Evolutionary conservation across 1,140 invertebrate species (phyloP).

Genomic region (Dendrolimus punctatus): DNA sequence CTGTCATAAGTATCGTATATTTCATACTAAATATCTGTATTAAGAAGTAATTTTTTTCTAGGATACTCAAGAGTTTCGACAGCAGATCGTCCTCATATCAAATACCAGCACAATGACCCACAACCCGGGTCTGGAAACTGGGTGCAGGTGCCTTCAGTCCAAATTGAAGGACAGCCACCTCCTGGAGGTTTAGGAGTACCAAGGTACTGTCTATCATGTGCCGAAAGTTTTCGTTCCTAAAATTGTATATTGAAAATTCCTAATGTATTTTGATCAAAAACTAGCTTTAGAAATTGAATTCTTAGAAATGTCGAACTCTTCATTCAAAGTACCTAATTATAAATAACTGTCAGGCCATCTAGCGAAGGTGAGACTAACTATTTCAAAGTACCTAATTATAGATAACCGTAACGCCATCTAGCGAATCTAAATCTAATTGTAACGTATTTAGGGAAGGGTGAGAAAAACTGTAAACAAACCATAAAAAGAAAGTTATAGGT

Average conservation of each 20-base stretch:
- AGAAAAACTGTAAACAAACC: too few relatives aligned
- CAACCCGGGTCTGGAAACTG: slow-evolving; percentile 37
- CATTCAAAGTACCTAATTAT: too few relatives aligned
- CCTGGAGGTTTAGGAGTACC: slow-evolving; percentile 49
- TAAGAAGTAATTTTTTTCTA: slow-evolving; percentile 17
- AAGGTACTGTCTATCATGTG: slow-evolving; percentile 28
- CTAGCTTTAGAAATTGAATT: too few relatives aligned
- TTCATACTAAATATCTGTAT: background rate
- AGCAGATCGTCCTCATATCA: slow-evolving; percentile 47
- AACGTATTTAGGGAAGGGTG: too few relatives aligned
- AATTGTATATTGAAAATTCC: background rate
- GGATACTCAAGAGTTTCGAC: slow-evolving; percentile 63
- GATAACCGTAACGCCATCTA: too few relatives aligned
- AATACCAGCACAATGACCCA: slow-evolving; percentile 48
- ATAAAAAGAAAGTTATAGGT: too few relatives aligned
- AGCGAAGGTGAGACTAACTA: too few relatives aligned
- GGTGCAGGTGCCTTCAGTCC: slow-evolving; percentile 33
- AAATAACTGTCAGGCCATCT: too few relatives aligned
- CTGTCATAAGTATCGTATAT: background rate
- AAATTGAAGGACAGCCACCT: slow-evolving; percentile 33
- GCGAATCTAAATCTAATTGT: too few relatives aligned
- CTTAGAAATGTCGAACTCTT: too few relatives aligned
- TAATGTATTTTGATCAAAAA: too few relatives aligned
- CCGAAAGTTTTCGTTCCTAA: background rate
- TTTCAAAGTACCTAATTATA: too few relatives aligned